Evolutionary conservation across 1,140 invertebrate species (phyloP), one percentile per base, ranked within the genome.

Genomic region (Pogonomyrmex californicus): DNA sequence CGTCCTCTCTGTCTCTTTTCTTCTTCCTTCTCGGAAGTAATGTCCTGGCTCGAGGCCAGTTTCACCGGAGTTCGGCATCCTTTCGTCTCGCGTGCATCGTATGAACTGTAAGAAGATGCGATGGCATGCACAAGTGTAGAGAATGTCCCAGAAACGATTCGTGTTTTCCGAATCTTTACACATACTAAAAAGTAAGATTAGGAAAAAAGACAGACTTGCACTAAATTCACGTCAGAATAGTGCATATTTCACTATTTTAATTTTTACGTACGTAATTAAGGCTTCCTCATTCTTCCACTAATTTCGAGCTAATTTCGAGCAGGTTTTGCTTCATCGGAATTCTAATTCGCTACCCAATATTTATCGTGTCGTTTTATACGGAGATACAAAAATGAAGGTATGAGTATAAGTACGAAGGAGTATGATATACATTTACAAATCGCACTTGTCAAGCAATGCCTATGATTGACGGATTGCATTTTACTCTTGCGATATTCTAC

Each of bases 1-100:
- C 63, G 47, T 62, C n/a, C 47, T 3, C n/a, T 17, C 23, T 1
- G 33, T 54, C 23, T 65, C 60, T 85, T 75, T 71, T 30, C 49
- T 77, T 51, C n/a, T 60, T 36, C 66, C 36, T 68, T 9, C 87
- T 68, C 17, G 63, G 77, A 88, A 91, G 90, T 91, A 91, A 90
- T 89, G 82, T 78, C 62, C 91, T 92, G 92, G 92, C 90, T 77
- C 17, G 54, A 7, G 79, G 90, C 92, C 92, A 92, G 87, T 86
- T 86, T 63, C 70, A 58, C 70, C 49, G 78, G 82, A 83, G 60
- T 87, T 85, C 85, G 36, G 58, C 47, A 56, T 65, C 9, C 44
- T 73, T 47, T 83, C 70, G 68, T 87, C 71, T 77, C 70, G 58
- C 68, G n/a, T 30, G 44, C 70, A 10, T 49, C 36, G 30, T 1